Percentiles rank a stretch among this genome's conserved stretches.
Conservation (phyloP, 1,140 invertebrate genomes). For the Pseudobourletiella spinata region DNA sequence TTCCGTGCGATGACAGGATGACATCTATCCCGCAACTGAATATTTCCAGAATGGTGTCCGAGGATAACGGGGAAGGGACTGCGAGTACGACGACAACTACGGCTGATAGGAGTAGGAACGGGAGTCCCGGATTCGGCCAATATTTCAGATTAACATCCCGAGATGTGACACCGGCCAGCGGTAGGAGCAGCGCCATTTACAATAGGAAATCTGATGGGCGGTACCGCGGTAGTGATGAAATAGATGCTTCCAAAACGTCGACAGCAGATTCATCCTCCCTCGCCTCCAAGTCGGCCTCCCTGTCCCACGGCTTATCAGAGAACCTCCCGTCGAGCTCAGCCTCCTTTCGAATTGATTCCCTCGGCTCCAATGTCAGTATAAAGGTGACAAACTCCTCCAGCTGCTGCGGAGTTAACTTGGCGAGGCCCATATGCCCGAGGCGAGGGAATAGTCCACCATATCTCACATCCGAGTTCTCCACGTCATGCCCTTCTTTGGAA, state of each 20-base stretch:
- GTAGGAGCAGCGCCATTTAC: not conserved
- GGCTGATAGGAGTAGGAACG: no score
- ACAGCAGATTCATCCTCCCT: no score
- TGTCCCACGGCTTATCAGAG: not conserved
- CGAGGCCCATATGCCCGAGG: conserved; percentile 1
- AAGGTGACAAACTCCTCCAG: conserved; percentile 10
- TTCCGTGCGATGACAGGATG: not conserved
- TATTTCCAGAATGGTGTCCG: no score
- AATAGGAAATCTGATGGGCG: not conserved
- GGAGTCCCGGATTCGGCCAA: no score
- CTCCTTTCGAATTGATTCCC: conserved; percentile 10
- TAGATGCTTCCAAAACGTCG: no score
- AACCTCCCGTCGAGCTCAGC: not conserved
- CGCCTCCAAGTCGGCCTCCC: no score
- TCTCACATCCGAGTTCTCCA: no score
- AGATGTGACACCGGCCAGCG: not conserved
- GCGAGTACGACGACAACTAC: no score
- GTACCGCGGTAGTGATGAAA: no score
- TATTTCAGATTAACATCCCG: no score
- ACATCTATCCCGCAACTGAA: conserved; percentile 20
- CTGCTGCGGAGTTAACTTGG: conserved; percentile 28
- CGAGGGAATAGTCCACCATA: conserved; percentile 25
- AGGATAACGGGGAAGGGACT: no score
- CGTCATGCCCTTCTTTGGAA: no score
- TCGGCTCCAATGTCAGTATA: not conserved